phyloP scores from a whole-genome alignment of 1,140 invertebrate species.

The Ganaspis sp. region DNA sequence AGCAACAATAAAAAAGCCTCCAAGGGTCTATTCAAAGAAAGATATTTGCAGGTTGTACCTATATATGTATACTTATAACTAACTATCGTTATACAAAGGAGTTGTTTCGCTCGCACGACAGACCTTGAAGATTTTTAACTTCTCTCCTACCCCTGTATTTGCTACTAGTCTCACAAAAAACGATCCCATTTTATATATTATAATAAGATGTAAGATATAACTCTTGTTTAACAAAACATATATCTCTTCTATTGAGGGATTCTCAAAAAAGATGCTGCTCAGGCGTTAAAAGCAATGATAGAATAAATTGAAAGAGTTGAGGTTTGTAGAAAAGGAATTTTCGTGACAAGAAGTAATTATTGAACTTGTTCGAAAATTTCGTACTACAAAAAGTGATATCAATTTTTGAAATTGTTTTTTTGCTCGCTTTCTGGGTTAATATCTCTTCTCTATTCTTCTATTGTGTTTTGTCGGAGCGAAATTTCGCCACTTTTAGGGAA shows the following conservation, averaged over 20 bases:
- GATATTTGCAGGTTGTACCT: constrained; percentile 25
- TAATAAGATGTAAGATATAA: too few species aligned
- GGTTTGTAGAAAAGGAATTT: not conserved
- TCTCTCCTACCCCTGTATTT: not conserved
- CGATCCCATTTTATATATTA: too few species aligned
- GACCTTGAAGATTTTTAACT: constrained; percentile 25
- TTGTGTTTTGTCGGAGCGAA: not conserved
- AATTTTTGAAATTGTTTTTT: too few species aligned
- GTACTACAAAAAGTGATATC: not conserved
- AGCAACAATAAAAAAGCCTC: not conserved
- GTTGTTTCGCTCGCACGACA: constrained; percentile 19
- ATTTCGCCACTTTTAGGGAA: constrained; percentile 4
- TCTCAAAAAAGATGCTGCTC: too few species aligned
- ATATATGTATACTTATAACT: constrained; percentile 1
- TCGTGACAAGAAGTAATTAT: not conserved
- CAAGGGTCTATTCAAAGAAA: constrained; percentile 27
- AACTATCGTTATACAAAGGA: constrained; percentile 28
- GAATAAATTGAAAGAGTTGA: not conserved
- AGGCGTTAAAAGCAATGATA: too few species aligned
- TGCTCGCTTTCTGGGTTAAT: not conserved
- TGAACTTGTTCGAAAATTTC: not conserved
- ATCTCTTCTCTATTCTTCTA: not conserved
- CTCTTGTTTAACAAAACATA: too few species aligned
- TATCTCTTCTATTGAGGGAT: too few species aligned
- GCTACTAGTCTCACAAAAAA: not conserved